phyloP scores from a whole-genome alignment of 2,888 invertebrate genomes.

The Flabesymbios commensalis region DNA sequence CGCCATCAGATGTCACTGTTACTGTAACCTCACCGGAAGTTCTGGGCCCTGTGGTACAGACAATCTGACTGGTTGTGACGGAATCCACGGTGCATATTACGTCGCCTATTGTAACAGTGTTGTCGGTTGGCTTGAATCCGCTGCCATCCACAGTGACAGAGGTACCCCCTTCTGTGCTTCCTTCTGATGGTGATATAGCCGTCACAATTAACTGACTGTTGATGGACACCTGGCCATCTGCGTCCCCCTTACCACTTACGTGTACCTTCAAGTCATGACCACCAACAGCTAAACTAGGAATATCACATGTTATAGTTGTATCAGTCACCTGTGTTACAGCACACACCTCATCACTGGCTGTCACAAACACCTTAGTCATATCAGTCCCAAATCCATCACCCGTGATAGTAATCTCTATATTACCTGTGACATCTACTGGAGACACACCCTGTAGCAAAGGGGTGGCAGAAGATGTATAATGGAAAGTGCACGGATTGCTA shows the following conservation, averaged over 20 bases:
- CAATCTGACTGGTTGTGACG: neutral
- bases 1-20: constrained; percentile 1
- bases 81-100: neutral
- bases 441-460: too few species aligned
- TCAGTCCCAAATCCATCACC: constrained; percentile 3
- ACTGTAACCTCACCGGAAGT: neutral
- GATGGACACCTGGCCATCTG: neutral
- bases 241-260: neutral
- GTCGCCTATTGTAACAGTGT: neutral
- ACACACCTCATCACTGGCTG: constrained; percentile 8
- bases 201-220: neutral
- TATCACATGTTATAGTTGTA: neutral
- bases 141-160: constrained; percentile 1
- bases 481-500: too few species aligned
- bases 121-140: constrained; percentile 7
- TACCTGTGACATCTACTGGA: neutral
- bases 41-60: constrained; percentile 3
- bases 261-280: neutral
- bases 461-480: too few species aligned
- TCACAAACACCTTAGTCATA: neutral
- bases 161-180: constrained; percentile 12
- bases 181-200: neutral
- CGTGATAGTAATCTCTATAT: neutral
- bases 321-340: constrained; percentile 1
- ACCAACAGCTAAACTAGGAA: constrained; percentile 3